phyloP scores from a whole-genome alignment of 2,113 vertebrate species.

The Psephotus haematonotus region DNA sequence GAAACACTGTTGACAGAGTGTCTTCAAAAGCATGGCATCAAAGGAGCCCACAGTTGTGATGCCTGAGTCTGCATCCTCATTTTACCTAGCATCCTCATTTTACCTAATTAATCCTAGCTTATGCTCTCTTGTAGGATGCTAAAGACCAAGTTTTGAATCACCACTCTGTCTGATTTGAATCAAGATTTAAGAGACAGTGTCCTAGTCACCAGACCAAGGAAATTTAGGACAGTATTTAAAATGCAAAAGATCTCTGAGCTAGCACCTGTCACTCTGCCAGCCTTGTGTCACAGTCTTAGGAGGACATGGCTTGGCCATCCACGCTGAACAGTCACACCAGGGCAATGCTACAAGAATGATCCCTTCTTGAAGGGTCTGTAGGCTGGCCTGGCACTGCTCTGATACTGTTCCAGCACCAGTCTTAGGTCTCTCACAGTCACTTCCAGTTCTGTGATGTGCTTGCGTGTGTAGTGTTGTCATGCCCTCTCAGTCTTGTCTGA shows the following conservation, averaged over 20 bases:
- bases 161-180: neutral
- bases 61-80: neutral
- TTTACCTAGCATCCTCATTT: neutral
- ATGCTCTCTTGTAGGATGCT: neutral
- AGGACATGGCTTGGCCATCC: neutral
- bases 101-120: neutral
- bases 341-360: neutral
- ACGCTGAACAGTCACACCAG: neutral
- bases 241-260: neutral
- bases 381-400: neutral
- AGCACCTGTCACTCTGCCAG: neutral
- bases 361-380: neutral
- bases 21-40: neutral
- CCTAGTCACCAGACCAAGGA: neutral
- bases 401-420: neutral
- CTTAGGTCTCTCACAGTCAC: rapidly evolving
- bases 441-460: neutral
- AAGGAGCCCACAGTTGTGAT: neutral
- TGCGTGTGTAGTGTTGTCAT: neutral
- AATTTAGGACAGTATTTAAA: neutral
- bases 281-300: neutral
- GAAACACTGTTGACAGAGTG: neutral
- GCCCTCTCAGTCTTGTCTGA: neutral
- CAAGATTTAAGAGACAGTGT: neutral
- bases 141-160: neutral